Conservation (phyloP, 1,140 invertebrate species). For the Drosophila pallidifrons region DNA sequence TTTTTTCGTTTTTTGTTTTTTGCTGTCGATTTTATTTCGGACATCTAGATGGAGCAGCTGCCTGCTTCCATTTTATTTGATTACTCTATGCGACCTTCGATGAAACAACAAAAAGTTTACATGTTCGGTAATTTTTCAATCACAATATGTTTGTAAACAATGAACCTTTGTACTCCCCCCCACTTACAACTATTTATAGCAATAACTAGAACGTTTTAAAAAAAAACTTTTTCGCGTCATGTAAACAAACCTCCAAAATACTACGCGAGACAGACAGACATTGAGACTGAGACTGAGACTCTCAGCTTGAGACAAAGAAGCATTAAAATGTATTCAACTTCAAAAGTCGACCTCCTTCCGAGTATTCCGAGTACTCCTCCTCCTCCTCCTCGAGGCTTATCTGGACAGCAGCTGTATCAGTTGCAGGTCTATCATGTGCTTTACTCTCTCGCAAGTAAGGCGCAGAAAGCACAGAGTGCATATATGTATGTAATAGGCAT, state of each 20-base stretch:
- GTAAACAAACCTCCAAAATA: constrained; percentile 73
- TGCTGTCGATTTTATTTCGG: background rate
- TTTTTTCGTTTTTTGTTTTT: background rate
- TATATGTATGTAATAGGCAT: background rate
- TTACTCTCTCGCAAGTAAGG: constrained; percentile 7
- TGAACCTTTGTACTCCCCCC: constrained; percentile 24
- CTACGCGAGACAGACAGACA: background rate
- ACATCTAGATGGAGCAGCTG: too few species aligned
- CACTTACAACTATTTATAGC: constrained; percentile 35
- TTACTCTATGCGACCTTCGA: constrained; percentile 16
- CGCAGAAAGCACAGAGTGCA: constrained; percentile 15
- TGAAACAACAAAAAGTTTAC: background rate
- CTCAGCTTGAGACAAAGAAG: constrained; percentile 2
- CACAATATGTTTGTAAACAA: constrained; percentile 38
- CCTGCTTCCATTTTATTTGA: background rate
- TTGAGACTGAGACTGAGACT: background rate
- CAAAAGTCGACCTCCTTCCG: constrained; percentile 40
- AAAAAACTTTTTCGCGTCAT: constrained; percentile 26
- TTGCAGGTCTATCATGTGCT: constrained; percentile 14
- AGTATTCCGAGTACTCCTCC: background rate
- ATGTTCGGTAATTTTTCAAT: too few species aligned
- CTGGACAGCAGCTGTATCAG: constrained; percentile 33
- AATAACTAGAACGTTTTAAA: constrained; percentile 35
- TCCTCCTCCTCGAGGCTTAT: constrained; percentile 42
- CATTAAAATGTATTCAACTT: constrained; percentile 4